Conservation (phyloP, 1,140 invertebrate species). For the Oscheius sp. region DNA sequence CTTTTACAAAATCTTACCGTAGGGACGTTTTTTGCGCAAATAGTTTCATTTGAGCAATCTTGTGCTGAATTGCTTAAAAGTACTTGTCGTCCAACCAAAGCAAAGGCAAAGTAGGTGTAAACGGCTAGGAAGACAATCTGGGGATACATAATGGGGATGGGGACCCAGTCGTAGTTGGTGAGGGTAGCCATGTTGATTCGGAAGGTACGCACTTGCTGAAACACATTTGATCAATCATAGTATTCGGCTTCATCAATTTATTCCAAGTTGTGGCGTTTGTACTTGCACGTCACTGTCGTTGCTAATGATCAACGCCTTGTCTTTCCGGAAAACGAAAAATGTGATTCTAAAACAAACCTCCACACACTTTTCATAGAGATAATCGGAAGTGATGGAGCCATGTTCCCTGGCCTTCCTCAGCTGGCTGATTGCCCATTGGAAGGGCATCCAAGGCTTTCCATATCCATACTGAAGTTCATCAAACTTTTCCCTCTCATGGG, state of each 20-base stretch:
- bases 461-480: constrained; percentile 3
- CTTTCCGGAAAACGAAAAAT: too few relatives aligned
- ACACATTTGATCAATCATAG: too few relatives aligned
- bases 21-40: too few relatives aligned
- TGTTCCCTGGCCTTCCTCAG: not conserved
- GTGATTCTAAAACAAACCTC: too few relatives aligned
- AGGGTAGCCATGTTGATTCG: constrained; percentile 18
- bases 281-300: too few relatives aligned
- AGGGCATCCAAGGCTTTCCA: constrained; percentile 21
- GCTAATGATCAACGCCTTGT: too few relatives aligned
- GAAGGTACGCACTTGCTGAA: constrained; percentile 17
- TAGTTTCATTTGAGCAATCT: too few relatives aligned
- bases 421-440: constrained; percentile 23
- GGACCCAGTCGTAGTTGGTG: constrained; percentile 82
- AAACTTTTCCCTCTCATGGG: constrained; percentile 20
- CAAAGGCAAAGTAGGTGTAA: constrained; percentile 29
- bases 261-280: too few relatives aligned
- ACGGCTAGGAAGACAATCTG: constrained; percentile 65
- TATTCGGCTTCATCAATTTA: too few relatives aligned
- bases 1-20: too few relatives aligned
- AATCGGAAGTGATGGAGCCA: not conserved
- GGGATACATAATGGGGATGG: constrained; percentile 93
- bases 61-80: not conserved
- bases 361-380: not conserved
- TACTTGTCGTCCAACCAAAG: constrained; percentile 29